Conservation (phyloP, 2,797 vertebrate genomes). For the Clarias pachynema region DNA sequence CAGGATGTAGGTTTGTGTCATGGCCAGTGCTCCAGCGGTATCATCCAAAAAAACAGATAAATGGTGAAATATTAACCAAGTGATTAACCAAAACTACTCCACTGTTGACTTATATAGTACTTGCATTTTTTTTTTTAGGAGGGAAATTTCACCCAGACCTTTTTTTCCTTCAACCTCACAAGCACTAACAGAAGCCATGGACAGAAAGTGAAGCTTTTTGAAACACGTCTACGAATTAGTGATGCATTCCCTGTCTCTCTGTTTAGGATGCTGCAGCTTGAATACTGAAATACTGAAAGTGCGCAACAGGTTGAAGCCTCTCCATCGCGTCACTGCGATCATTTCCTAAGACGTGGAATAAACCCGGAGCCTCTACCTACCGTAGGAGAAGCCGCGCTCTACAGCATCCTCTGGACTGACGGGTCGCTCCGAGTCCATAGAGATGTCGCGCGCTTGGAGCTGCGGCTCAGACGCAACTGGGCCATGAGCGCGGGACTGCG, state of each 20-base stretch:
- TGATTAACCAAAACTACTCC: not conserved
- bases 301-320: constrained; percentile 28
- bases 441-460: not conserved
- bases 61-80: constrained; percentile 12
- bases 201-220: not conserved
- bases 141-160: not conserved
- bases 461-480: constrained; percentile 15
- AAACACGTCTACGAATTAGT: not conserved
- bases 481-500: constrained; percentile 11
- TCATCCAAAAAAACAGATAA: not conserved
- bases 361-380: not conserved
- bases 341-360: not conserved
- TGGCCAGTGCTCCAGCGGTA: not conserved
- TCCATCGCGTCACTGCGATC: not conserved
- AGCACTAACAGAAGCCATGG: not conserved
- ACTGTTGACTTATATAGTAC: not conserved
- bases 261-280: constrained; percentile 9
- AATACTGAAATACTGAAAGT: not conserved
- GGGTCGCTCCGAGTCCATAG: not conserved
- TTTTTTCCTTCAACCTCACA: not conserved
- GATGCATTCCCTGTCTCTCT: not conserved
- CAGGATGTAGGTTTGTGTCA: not conserved
- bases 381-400: not conserved
- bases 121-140: not conserved
- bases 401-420: constrained; percentile 18